A percentile compares a stretch with the other conserved stretches of the same genome.
These are phyloP conservation scores for Agrotis puta DNA, from an alignment of 2,888 invertebrate genomes.

Conservation along the genomic window DNA sequence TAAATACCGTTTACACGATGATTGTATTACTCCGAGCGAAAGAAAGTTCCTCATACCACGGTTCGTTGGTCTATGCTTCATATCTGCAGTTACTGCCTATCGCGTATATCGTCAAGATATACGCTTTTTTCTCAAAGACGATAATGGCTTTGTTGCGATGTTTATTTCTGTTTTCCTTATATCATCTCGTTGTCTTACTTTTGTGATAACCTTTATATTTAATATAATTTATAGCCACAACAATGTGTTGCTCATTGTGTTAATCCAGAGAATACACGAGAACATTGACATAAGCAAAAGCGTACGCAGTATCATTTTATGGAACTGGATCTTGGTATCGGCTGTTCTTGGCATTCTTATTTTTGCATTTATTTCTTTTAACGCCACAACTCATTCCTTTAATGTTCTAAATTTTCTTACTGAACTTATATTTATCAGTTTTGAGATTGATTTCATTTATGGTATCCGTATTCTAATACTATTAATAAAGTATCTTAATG, in stretches of 20 bases:
- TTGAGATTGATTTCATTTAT: conserved; percentile 35
- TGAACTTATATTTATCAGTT: not conserved
- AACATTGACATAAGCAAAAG: conserved; percentile 17
- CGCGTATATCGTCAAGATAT: conserved; percentile 6
- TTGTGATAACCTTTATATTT: conserved; percentile 18
- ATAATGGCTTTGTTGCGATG: not conserved
- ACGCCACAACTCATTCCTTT: not conserved
- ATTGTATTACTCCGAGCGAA: conserved; percentile 7
- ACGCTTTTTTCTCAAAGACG: not conserved
- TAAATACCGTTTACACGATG: conserved; percentile 2
- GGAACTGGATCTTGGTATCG: conserved; percentile 38
- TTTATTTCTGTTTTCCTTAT: conserved; percentile 3
- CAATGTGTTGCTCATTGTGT: conserved; percentile 41
- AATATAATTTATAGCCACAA: conserved; percentile 14
- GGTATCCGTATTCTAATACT: conserved; percentile 21
- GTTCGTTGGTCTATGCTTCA: conserved; percentile 3
- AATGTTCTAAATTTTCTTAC: not conserved
- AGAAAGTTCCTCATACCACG: not conserved
- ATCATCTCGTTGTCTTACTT: not conserved
- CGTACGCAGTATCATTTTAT: conserved; percentile 12
- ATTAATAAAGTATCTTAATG: conserved; percentile 19
- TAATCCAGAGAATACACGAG: conserved; percentile 36
- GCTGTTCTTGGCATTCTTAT: not conserved
- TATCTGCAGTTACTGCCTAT: not conserved
- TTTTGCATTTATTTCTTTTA: not conserved